Base-by-base conservation (phyloP, 2,888 invertebrate species). In the Drosophila cracens region DNA sequence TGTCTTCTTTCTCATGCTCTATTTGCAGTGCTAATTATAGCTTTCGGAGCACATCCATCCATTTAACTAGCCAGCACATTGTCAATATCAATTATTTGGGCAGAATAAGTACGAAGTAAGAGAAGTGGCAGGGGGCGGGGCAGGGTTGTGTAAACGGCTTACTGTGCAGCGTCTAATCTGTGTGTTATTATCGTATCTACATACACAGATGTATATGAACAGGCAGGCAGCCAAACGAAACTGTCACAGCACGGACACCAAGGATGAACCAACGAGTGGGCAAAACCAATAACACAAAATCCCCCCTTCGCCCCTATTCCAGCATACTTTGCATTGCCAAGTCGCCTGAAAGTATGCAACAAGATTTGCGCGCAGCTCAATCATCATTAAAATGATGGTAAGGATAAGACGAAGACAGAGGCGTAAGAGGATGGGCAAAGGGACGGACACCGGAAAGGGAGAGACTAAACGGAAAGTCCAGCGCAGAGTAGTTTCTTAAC, bases 331-430 rank as follows among this genome's bases (percentile, higher is more conserved):
- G 78, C 83, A 83, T 71, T 61, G 74, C 62, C 56, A 67, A 53
- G 53, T 64, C 70, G 69, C 63, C 61, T n/a, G 54, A 71, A 75
- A 89, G 87, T 75, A 76, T 89, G 87, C 87, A 87, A 75, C 89
- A 81, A 76, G 82, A 83, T 78, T 73, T 76, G 79, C 71, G 70
- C 76, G 68, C 78, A 79, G 84, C 87, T 85, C 84, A 85, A 87
- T 89, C 89, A 85, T 89, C 87, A 85, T 85, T 89, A 85, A 75
- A 81, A 76, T 62, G 70, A 64, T 59, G 60, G 58, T 48, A 64
- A 51, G 40, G n/a, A 53, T 21, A 38, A 48, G 51, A 54, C 21
- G 40, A 36, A 6, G 36, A 34, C 11, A 36, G 25, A 18, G 54
- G 56, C 4, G 40, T 8, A 18, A 18, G 16, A 7, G 46, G 8